These are phyloP conservation scores for Seriola aureovittata DNA, from an alignment of 2,113 vertebrate genomes.

Conservation along the genomic window DNA sequence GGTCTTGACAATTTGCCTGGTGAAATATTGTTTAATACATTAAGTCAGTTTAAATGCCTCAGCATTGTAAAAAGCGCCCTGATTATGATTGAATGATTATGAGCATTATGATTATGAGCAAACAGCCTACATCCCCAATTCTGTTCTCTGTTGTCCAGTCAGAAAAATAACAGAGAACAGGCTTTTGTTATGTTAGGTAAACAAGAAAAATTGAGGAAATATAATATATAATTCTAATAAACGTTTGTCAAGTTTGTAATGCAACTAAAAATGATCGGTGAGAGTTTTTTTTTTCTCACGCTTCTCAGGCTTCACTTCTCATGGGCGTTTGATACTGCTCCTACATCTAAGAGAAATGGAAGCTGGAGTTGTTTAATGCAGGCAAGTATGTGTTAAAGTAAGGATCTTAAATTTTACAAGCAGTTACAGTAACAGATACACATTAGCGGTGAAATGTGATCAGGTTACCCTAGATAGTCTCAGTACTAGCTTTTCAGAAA, in stretches of 20 bases:
- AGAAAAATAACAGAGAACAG: not conserved
- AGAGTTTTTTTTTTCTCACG: not conserved
- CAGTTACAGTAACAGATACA: not conserved
- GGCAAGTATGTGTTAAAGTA: not conserved
- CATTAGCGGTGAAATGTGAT: not conserved
- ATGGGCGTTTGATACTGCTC: not conserved
- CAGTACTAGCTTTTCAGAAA: slow-evolving; percentile 3
- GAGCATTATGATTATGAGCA: slow-evolving; percentile 2
- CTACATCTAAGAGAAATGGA: not conserved
- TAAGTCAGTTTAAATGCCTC: not conserved
- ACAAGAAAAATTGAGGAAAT: too few species aligned
- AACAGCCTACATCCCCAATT: not conserved
- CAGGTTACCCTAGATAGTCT: not conserved
- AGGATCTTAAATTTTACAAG: not conserved
- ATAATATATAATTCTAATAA: not conserved
- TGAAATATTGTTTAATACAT: slow-evolving; percentile 34
- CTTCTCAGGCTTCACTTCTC: not conserved
- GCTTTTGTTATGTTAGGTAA: not conserved
- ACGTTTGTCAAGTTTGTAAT: not conserved
- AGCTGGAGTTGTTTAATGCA: not conserved
- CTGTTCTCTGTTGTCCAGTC: not conserved
- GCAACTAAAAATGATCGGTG: not conserved
- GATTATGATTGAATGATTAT: slow-evolving; percentile 6
- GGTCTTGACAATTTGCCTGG: slow-evolving; percentile 12
- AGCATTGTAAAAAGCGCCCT: not conserved